Base-by-base conservation (phyloP, 2,888 invertebrate genomes). In the Beris chalybata region DNA sequence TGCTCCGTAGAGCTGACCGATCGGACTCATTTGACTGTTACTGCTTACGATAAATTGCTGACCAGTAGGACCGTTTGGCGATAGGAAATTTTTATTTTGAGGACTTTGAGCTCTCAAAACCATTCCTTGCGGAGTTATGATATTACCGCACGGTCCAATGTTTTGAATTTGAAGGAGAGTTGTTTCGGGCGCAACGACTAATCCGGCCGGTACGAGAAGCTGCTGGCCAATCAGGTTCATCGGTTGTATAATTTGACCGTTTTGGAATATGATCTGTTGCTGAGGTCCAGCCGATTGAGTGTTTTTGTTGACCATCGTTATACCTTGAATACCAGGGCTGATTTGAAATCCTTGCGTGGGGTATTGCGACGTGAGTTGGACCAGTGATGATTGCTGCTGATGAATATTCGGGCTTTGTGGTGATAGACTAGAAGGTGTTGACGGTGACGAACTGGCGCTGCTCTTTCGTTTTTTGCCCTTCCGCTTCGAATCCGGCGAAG, bases 141-240 rank as follows among this genome's bases (percentile, higher is more conserved):
- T 88, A 74, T 89, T 88, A 1, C 82, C 81, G 5, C 87, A 85
- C 0, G 86, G 79, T 68, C 89, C 86, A 0, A 92, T 90, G 69
- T 92, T 92, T 75, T 92, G 92, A 70, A 92, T 83, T 75, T 92
- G 92, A 48, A 87, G 74, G 54, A 93, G 83, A 0, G 92, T 90
- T 32, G 89, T 89, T 0, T 92, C 88, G 0, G 91, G 88, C 9
- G 90, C 88, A 90, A 93, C 90, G 0, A 93, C 89, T 87, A 93
- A 88, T 1, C 92, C 90, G 71, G 92, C 91, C 11, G 92, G 92
- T 65, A 93, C 88, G 63, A 93, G 87, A 73, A 93, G 89, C 75
- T 93, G 93, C 76, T 92, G 93, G 65, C 91, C 91, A 68, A 92
- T 85, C 70, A 93, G 81, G 81, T 92, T 92, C 43, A 93, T 90